phyloP scores from a whole-genome alignment of 2,888 invertebrate genomes.

The Zaprionus lineosus region DNA sequence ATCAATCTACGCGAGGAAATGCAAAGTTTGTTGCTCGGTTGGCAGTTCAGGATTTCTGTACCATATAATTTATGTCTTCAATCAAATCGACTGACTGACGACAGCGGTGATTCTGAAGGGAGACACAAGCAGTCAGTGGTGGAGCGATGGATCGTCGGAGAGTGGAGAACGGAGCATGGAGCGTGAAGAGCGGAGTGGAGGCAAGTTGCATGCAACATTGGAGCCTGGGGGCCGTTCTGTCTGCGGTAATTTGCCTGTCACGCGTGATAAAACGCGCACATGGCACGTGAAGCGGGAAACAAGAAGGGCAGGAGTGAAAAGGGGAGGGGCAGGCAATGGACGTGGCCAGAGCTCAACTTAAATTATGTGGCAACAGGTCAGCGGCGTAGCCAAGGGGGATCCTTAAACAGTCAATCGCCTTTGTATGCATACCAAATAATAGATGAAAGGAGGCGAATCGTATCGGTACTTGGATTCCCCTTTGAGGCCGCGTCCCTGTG shows the following conservation, averaged over 20 bases:
- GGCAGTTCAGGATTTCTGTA: slow-evolving; percentile 13
- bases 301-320: neutral
- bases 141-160: too few species aligned
- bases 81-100: slow-evolving; percentile 59
- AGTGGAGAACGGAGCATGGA: too few species aligned
- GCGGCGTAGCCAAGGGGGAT: neutral
- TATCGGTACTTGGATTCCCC: too few species aligned
- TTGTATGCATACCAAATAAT: neutral
- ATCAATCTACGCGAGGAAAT: slow-evolving; percentile 27
- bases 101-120: slow-evolving; percentile 36
- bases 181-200: neutral
- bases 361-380: slow-evolving; percentile 32
- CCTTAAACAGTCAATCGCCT: neutral
- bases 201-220: neutral
- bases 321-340: neutral
- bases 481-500: too few species aligned
- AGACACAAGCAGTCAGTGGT: too few species aligned
- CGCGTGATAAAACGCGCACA: slow-evolving; percentile 65
- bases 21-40: slow-evolving; percentile 12
- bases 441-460: neutral
- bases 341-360: neutral
- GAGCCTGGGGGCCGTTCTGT: slow-evolving; percentile 32
- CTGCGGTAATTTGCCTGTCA: slow-evolving; percentile 68
- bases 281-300: slow-evolving; percentile 57
- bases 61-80: slow-evolving; percentile 67